Base-by-base conservation (phyloP, 1,140 invertebrate species). In the Cotesia vestalis region DNA sequence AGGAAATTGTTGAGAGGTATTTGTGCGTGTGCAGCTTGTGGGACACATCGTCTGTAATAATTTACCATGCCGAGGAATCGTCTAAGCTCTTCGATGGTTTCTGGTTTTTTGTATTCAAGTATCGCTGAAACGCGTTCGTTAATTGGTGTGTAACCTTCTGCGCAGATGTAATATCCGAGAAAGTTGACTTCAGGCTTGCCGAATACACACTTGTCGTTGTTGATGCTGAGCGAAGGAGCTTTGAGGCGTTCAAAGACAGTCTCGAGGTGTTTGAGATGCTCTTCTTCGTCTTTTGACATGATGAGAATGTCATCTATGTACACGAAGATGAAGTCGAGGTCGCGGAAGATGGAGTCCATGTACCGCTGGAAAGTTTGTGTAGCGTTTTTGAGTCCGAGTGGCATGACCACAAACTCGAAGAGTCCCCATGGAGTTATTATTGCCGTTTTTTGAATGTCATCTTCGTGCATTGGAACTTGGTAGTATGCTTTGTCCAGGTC, bases 401-500 rank as follows among this genome's bases (percentile, higher is more conserved):
- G n/a, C n/a, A n/a, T n/a, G n/a, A n/a, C n/a, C n/a, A n/a, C n/a
- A n/a, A n/a, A n/a, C n/a, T n/a, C n/a, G n/a, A n/a, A n/a, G n/a
- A n/a, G n/a, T n/a, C n/a, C n/a, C n/a, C n/a, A n/a, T n/a, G n/a
- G n/a, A n/a, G n/a, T n/a, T n/a, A n/a, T n/a, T n/a, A n/a, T n/a
- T n/a, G n/a, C n/a, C n/a, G n/a, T n/a, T n/a, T n/a, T n/a, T n/a
- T n/a, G n/a, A n/a, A n/a, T n/a, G n/a, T n/a, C n/a, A n/a, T n/a
- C n/a, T n/a, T 87, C 83, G 72, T 34, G 40, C 0, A 81, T 68
- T 1, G 77, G 79, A 9, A 81, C 74, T 52, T 81, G 86, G 75
- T 83, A 84, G 73, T 87, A 90, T 0, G 87, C 88, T 27, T 76
- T 77, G 0, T 71, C 68, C 0, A 88, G 53, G 77, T 90, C 88